phyloP scores from a whole-genome alignment of 2,888 invertebrate genomes.

The Autographa gamma region DNA sequence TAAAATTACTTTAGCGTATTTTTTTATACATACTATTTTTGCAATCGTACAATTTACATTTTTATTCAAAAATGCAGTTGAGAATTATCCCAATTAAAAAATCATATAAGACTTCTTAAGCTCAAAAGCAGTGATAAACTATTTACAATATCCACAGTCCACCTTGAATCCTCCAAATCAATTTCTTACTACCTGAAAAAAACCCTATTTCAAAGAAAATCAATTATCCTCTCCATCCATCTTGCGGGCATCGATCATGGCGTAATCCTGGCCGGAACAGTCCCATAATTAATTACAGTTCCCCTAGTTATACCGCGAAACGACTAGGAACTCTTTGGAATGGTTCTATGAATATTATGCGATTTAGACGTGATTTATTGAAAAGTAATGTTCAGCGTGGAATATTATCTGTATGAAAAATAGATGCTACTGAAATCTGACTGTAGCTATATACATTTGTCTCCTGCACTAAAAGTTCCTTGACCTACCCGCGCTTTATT shows the following conservation, averaged over 20 bases:
- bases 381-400: too few species aligned
- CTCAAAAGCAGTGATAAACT: too few species aligned
- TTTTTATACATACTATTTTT: too few species aligned
- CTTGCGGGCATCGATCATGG: constrained; percentile 38
- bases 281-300: constrained; percentile 38
- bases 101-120: too few species aligned
- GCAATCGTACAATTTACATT: too few species aligned
- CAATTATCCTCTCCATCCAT: constrained; percentile 39
- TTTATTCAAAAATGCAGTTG: too few species aligned
- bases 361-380: not conserved
- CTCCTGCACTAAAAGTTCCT: not conserved
- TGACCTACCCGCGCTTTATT: not conserved
- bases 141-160: too few species aligned
- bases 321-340: not conserved
- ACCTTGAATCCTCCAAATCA: constrained; percentile 5
- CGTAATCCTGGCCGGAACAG: constrained; percentile 29
- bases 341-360: not conserved
- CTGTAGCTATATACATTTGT: not conserved
- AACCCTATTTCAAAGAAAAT: constrained; percentile 10
- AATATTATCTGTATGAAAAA: too few species aligned
- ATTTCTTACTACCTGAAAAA: constrained; percentile 5
- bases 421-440: not conserved
- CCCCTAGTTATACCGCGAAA: constrained; percentile 5
- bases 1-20: too few species aligned
- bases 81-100: too few species aligned